Base-by-base conservation (phyloP, 2,113 vertebrate species). In the Scophthalmus maximus region DNA sequence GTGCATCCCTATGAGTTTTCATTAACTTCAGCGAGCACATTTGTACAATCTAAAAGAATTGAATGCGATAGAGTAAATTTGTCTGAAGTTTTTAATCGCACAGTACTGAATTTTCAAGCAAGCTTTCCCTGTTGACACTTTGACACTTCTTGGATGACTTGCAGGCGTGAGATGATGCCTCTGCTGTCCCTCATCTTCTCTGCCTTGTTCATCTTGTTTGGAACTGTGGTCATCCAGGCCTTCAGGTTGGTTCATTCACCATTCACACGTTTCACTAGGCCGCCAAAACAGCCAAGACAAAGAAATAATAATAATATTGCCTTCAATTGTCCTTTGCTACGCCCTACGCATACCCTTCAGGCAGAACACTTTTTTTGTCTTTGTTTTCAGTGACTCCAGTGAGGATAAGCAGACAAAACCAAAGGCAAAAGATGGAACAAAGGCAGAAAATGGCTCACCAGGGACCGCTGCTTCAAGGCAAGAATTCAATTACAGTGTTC, bases 161-260 rank as follows among this genome's bases (percentile, higher is more conserved):
- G 20, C 82, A 99, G 98, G 98, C 93, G 96, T 73, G 98, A 99
- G 78, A 97, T 99, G 96, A 99, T 98, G 96, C 97, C 97, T 1
- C 94, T 99, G 5, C 89, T 99, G 47, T 99, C 98, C 42, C 90
- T 99, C 82, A 95, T 98, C 78, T 98, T 98, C 91, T 99, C 97
- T 0, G 97, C 95, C 0, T 93, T 98, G 78, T 99, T 99, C 92
- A 98, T 99, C 90, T 93, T 99, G 82, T 98, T 98, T 5, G 98
- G 98, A 76, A 98, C 98, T 0, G 95, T 98, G 68, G 94, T 99
- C 3, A 91, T 99, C 58, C 98, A 98, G 85, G 96, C 98, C 22
- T 98, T 98, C 93, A 97, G 96, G 98, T 98, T 46, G 83, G 84
- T 26, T 0, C n/a, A 5, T 2, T 2, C 2, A 11, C 9, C 4